Evolutionary conservation across 2,888 invertebrate genomes (phyloP), one percentile per base, ranked within the genome.

Genomic region (Gerris lacustris): DNA sequence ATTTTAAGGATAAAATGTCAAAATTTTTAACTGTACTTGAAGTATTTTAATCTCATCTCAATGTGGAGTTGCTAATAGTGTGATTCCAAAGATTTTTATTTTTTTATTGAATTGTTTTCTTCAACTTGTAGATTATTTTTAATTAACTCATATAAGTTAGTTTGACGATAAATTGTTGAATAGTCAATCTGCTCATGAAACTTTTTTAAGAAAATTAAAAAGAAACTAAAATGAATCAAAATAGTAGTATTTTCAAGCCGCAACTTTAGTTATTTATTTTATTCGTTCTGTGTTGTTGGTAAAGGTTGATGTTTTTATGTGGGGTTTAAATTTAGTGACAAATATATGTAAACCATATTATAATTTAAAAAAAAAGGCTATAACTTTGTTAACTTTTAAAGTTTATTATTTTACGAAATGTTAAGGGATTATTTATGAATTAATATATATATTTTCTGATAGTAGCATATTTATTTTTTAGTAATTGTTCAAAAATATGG

Each of bases 361-460:
- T 11, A 11, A 55, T 55, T 55, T 11, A 4, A 11, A 55, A 55
- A 7, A 11, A 55, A 55, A 11, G 55, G 55, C 55, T 55, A 55
- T 55, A 55, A 55, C 55, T 55, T 55, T 55, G 55, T 55, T 55
- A 55, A 11, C 55, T 55, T 55, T 55, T 55, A 15, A 55, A 55
- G 55, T 55, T 55, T 55, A 55, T 55, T 55, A 55, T 55, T 55
- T 55, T 55, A 55, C 9, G 55, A 55, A 55, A 11, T 55, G 55
- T 55, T 55, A 55, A 55, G 55, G 55, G 55, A 55, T 55, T 55
- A 55, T 55, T 55, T 55, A 55, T 55, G 55, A 55, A 55, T 9
- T 9, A 55, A 55, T 55, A 55, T 55, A 55, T 55, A 55, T 55
- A 11, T 55, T 55, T 55, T 55, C 15, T 55, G 55, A 55, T 11